Percentiles rank a stretch among this genome's conserved stretches.
phyloP scores from a whole-genome alignment of 2,797 vertebrate species.

The Muscicapa striata region DNA sequence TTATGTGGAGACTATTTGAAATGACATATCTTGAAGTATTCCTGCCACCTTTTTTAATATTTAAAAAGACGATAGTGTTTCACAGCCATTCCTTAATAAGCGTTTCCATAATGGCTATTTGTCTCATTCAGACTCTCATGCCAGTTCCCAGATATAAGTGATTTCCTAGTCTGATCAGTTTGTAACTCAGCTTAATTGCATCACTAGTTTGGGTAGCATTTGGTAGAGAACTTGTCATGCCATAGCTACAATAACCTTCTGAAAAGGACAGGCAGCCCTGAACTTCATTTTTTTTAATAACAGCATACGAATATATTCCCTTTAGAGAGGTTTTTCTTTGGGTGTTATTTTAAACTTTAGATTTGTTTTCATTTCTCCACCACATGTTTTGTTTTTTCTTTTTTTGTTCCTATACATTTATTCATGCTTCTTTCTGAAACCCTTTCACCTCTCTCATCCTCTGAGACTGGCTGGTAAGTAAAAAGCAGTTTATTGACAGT shows the following conservation, averaged over 20 bases:
- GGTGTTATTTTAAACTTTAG: background rate
- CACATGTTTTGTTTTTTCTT: background rate
- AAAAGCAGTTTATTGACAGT: background rate
- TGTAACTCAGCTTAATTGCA: background rate
- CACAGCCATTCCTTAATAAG: background rate
- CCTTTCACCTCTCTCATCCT: background rate
- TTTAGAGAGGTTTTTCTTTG: background rate
- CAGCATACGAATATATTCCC: background rate
- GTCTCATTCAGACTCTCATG: background rate
- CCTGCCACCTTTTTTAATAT: accelerated
- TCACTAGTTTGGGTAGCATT: background rate
- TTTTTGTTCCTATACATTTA: background rate
- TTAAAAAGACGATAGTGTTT: background rate
- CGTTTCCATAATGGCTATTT: background rate
- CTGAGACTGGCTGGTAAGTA: background rate
- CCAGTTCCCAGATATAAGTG: background rate
- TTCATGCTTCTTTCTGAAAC: background rate
- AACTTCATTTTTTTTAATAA: background rate
- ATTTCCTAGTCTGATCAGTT: background rate
- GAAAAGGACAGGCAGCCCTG: background rate
- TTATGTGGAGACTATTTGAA: background rate
- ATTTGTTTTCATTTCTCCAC: constrained; percentile 9
- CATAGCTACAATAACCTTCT: accelerated
- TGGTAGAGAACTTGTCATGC: background rate
- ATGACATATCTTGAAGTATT: background rate